These are phyloP conservation scores for Tachysurus vachellii DNA, from an alignment of 2,113 vertebrate genomes.

Conservation along the genomic window DNA sequence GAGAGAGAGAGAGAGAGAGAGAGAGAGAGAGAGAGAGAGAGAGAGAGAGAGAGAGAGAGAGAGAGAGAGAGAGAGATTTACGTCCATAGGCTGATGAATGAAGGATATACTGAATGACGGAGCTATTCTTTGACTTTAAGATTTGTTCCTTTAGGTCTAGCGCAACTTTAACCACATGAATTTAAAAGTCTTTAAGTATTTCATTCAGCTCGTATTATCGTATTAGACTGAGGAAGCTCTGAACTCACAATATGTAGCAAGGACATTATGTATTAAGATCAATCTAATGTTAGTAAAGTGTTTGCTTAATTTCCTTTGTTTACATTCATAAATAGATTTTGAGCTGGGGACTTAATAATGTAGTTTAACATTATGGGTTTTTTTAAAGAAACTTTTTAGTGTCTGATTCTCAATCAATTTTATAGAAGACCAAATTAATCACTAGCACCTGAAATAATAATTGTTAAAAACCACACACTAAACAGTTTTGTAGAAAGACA, in stretches of 20 bases:
- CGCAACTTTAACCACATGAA: slow-evolving; percentile 82
- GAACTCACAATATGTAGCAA: neutral
- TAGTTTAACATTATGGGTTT: neutral
- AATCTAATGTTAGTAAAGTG: too few species aligned
- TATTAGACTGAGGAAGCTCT: slow-evolving; percentile 48
- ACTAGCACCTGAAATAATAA: too few species aligned
- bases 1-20: slow-evolving; percentile 59
- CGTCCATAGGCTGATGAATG: slow-evolving; percentile 74
- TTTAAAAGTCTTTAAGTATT: slow-evolving; percentile 72
- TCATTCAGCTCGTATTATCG: slow-evolving; percentile 69
- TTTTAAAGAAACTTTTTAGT: neutral
- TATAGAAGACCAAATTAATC: neutral
- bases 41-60: slow-evolving; percentile 19
- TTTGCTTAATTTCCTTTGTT: neutral
- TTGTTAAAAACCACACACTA: neutral
- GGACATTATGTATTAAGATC: neutral
- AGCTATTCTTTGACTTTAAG: slow-evolving; percentile 62
- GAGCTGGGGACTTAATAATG: neutral
- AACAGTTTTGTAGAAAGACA: neutral
- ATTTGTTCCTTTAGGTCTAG: slow-evolving; percentile 79
- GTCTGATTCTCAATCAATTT: neutral
- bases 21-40: slow-evolving; percentile 31
- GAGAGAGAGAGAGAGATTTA: slow-evolving; percentile 56
- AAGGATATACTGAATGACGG: slow-evolving; percentile 66
- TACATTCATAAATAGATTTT: neutral